These are phyloP conservation scores for Nicator chloris DNA, from an alignment of 2,113 vertebrate species.

Conservation along the genomic window DNA sequence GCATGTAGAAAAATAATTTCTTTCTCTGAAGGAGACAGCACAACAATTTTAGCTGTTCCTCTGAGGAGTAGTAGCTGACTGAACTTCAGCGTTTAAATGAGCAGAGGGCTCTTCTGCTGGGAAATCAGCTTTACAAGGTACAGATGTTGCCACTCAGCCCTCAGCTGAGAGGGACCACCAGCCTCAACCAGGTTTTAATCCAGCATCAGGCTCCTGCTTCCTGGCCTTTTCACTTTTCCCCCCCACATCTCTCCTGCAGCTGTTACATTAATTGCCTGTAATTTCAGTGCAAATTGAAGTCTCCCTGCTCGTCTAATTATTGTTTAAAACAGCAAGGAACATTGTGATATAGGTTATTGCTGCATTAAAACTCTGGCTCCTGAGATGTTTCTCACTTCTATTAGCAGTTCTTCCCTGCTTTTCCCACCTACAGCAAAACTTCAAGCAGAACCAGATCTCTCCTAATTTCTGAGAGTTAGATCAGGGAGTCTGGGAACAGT, in stretches of 20 bases:
- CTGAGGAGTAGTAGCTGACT: fast-evolving
- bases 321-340: neutral
- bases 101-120: neutral
- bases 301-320: neutral
- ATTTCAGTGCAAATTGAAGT: neutral
- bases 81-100: neutral
- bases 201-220: neutral
- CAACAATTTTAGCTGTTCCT: neutral
- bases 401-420: neutral
- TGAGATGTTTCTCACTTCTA: neutral
- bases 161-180: neutral
- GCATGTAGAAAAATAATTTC: fast-evolving
- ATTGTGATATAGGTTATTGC: neutral
- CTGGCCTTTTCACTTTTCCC: neutral
- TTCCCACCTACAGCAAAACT: neutral
- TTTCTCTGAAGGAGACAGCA: fast-evolving
- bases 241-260: neutral
- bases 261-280: neutral
- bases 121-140: neutral
- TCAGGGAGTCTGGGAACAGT: neutral
- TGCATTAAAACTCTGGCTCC: neutral
- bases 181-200: neutral
- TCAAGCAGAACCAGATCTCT: neutral
- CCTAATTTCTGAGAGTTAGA: neutral
- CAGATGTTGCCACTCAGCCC: neutral